phyloP scores from a whole-genome alignment of 2,797 vertebrate species.

The Chromobotia macracanthus region DNA sequence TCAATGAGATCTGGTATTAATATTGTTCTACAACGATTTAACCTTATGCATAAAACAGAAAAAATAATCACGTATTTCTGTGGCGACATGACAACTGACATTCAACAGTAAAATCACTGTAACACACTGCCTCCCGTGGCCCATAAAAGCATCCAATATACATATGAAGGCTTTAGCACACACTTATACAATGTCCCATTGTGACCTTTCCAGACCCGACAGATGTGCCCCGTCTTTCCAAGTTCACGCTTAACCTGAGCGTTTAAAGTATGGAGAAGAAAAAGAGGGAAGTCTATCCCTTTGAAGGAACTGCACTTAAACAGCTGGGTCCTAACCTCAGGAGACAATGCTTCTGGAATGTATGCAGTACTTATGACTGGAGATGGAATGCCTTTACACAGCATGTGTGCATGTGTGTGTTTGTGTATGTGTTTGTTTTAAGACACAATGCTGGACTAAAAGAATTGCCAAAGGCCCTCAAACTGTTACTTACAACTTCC shows the following conservation, averaged over 20 bases:
- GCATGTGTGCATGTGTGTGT: conserved; percentile 41
- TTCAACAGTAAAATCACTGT: neutral
- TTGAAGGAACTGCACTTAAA: conserved; percentile 53
- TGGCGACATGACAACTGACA: neutral
- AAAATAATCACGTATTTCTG: neutral
- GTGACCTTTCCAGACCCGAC: conserved; percentile 52
- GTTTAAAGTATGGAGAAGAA: conserved; percentile 49
- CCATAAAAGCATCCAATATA: neutral
- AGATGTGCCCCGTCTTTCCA: conserved; percentile 49
- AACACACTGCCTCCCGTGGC: neutral
- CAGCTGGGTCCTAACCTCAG: conserved; percentile 55
- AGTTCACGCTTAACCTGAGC: conserved; percentile 51
- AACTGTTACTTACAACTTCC: neutral
- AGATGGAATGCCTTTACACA: conserved; percentile 49
- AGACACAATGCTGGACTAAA: neutral
- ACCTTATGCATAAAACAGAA: neutral
- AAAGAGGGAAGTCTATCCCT: conserved; percentile 39
- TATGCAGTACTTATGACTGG: conserved; percentile 51
- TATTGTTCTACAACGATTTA: neutral
- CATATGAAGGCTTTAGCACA: neutral
- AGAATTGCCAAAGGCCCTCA: neutral
- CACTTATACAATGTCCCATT: conserved; percentile 42
- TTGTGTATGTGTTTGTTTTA: conserved; percentile 7
- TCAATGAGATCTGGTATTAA: neutral
- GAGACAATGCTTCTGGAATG: conserved; percentile 48